Evolutionary conservation across 2,888 invertebrate genomes (phyloP).

Genomic region (Troides aeacus): DNA sequence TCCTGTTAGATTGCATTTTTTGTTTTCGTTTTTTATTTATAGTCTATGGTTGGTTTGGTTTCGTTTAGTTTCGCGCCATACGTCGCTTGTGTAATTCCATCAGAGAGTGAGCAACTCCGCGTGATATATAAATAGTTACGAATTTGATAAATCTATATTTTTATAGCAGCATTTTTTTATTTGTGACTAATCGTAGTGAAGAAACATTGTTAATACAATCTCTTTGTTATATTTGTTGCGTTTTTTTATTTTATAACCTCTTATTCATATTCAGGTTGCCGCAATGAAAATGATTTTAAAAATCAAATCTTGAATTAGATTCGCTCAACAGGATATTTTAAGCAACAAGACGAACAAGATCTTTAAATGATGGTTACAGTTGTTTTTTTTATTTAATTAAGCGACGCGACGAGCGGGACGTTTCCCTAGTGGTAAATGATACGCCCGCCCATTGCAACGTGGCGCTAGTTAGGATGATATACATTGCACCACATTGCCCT

Average conservation of each 20-base stretch:
- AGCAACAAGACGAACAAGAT: too few relatives aligned
- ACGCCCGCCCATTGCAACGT: too few relatives aligned
- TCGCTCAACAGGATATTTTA: too few relatives aligned
- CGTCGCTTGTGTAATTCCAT: constrained; percentile 30
- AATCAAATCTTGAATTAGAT: too few relatives aligned
- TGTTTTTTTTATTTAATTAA: too few relatives aligned
- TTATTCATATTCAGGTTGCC: not conserved
- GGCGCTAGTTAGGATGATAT: too few relatives aligned
- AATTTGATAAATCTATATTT: constrained; percentile 47
- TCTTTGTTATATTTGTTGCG: constrained; percentile 36
- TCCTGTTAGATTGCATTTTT: constrained; percentile 28
- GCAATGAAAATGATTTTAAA: too few relatives aligned
- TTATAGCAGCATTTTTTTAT: constrained; percentile 49
- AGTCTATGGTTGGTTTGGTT: constrained; percentile 13
- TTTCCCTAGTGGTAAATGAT: too few relatives aligned
- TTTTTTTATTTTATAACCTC: not conserved
- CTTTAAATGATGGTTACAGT: too few relatives aligned
- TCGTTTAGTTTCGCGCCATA: constrained; percentile 23
- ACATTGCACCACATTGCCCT: too few relatives aligned
- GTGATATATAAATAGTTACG: constrained; percentile 46
- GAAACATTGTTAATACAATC: constrained; percentile 48
- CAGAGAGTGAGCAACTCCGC: constrained; percentile 34
- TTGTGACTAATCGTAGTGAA: constrained; percentile 53
- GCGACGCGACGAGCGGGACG: too few relatives aligned
- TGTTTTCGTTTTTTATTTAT: constrained; percentile 5